Conservation (phyloP, 2,888 invertebrate species). For the Drosophila sordidapex region DNA sequence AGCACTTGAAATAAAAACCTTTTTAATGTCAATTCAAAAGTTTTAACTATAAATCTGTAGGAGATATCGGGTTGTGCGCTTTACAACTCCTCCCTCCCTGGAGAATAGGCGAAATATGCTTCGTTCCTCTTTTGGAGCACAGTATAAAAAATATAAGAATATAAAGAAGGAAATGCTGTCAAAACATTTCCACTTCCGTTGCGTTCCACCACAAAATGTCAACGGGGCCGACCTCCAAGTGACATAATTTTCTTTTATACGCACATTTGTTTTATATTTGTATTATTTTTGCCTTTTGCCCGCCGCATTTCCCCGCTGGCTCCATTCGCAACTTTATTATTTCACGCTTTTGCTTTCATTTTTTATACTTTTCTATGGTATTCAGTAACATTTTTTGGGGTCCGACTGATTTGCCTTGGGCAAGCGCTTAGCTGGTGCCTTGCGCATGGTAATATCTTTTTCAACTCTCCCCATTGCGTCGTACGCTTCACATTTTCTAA, state of each 20-base stretch:
- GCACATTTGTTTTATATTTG: conserved; percentile 51
- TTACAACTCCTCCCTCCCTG: neutral
- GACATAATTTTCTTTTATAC: conserved; percentile 58
- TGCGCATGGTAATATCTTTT: conserved; percentile 42
- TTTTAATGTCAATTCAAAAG: neutral
- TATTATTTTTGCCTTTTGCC: conserved; percentile 31
- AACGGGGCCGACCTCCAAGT: conserved; percentile 47
- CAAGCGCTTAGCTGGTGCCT: conserved; percentile 18
- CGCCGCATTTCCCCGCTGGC: conserved; percentile 3
- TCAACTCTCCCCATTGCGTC: conserved; percentile 46
- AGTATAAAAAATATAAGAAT: conserved; percentile 21
- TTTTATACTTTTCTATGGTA: conserved; percentile 36
- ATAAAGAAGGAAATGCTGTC: conserved; percentile 50
- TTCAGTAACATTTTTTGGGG: conserved; percentile 39
- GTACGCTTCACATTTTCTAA: conserved; percentile 23
- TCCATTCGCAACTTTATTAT: conserved; percentile 43
- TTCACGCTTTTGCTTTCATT: conserved; percentile 51
- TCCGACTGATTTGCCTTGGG: conserved; percentile 40
- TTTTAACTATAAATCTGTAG: neutral
- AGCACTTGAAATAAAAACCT: neutral
- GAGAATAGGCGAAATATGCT: neutral
- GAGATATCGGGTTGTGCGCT: neutral
- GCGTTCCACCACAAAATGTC: conserved; percentile 49
- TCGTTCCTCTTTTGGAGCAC: neutral
- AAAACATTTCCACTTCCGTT: conserved; percentile 74